These are phyloP conservation scores for Yponomeuta malinellus DNA, from an alignment of 2,888 invertebrate genomes.

Conservation along the genomic window DNA sequence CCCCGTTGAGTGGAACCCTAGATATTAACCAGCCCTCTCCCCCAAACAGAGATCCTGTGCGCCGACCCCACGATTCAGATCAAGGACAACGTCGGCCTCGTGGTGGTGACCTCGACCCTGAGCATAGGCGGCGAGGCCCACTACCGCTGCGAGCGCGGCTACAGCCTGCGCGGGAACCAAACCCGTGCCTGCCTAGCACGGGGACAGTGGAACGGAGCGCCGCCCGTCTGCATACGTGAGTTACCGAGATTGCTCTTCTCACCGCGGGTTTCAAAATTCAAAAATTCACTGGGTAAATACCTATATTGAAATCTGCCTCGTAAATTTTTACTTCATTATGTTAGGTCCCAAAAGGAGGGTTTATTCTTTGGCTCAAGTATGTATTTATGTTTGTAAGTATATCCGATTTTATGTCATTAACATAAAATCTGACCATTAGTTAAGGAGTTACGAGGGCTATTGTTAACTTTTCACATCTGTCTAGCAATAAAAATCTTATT, in stretches of 20 bases:
- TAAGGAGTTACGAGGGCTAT: too few species aligned
- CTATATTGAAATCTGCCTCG: conserved; percentile 17
- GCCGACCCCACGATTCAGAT: conserved; percentile 78
- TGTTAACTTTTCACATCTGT: too few species aligned
- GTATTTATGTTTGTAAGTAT: too few species aligned
- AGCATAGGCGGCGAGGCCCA: conserved; percentile 87
- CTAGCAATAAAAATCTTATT: too few species aligned
- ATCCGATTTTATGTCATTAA: too few species aligned
- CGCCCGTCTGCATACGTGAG: conserved; percentile 88
- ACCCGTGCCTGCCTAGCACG: conserved; percentile 84
- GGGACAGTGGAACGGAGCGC: conserved; percentile 88
- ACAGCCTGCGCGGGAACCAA: conserved; percentile 85
- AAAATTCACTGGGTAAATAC: background rate
- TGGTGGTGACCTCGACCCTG: conserved; percentile 78
- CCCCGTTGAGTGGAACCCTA: too few species aligned
- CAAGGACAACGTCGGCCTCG: conserved; percentile 69
- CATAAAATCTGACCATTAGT: too few species aligned
- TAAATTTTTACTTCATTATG: too few species aligned
- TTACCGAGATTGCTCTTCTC: conserved; percentile 24
- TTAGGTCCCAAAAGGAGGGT: too few species aligned
- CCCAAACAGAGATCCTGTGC: conserved; percentile 82
- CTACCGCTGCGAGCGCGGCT: conserved; percentile 89
- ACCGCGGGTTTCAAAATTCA: background rate
- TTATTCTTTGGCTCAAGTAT: too few species aligned
- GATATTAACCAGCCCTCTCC: too few species aligned